Evolutionary conservation across 2,888 invertebrate genomes (phyloP).

Genomic region (Leucophora obtusa): DNA sequence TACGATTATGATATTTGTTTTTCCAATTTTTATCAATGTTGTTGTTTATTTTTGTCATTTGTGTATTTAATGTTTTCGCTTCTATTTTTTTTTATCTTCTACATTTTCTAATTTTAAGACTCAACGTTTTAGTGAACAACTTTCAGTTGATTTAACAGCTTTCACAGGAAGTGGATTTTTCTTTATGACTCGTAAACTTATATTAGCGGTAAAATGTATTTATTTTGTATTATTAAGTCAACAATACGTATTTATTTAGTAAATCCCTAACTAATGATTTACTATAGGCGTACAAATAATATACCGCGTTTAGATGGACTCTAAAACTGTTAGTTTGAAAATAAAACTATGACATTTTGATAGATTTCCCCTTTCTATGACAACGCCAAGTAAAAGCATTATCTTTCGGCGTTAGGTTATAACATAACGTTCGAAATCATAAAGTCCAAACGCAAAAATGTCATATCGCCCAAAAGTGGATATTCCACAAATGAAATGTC

Average conservation of each 20-base stretch:
- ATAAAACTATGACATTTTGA: too few species aligned
- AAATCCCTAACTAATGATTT: neutral
- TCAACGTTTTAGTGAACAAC: conserved; percentile 74
- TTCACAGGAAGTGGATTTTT: conserved; percentile 75
- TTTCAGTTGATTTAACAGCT: conserved; percentile 73
- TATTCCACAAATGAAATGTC: too few species aligned
- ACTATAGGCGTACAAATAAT: neutral
- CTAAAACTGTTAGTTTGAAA: too few species aligned
- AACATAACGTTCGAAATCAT: too few species aligned
- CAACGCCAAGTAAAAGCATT: too few species aligned
- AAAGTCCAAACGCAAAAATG: too few species aligned
- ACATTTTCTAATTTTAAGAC: conserved; percentile 68
- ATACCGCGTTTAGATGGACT: too few species aligned
- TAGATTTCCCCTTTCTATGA: too few species aligned
- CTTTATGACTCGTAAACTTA: conserved; percentile 74
- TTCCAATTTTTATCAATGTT: neutral
- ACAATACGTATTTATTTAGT: neutral
- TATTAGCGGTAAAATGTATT: conserved; percentile 70
- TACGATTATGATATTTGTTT: neutral
- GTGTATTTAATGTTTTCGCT: neutral
- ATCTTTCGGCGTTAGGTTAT: too few species aligned
- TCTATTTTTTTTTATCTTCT: conserved; percentile 16
- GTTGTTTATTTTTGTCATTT: neutral
- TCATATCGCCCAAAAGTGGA: too few species aligned
- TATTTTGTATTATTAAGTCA: neutral